A percentile compares a stretch with the other conserved stretches of the same genome.
Conservation (phyloP, 2,797 vertebrate species). For the Tenualosa ilisha region DNA sequence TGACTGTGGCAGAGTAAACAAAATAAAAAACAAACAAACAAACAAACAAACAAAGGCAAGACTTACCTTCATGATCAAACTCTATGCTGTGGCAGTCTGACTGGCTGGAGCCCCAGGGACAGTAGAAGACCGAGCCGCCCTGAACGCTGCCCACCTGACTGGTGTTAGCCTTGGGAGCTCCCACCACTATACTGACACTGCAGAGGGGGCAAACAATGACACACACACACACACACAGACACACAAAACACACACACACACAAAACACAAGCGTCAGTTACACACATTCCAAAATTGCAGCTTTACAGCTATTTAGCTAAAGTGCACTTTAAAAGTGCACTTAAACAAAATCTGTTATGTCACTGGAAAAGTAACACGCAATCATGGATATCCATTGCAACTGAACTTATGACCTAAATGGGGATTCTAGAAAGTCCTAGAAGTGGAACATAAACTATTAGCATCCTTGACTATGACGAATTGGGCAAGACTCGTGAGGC, state of each 20-base stretch:
- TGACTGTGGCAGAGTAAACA: not conserved
- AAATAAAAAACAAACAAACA: not conserved
- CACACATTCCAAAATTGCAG: not conserved
- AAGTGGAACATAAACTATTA: not conserved
- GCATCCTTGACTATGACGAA: not conserved
- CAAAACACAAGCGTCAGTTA: conserved; percentile 13
- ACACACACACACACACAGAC: not conserved
- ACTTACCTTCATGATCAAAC: conserved; percentile 84
- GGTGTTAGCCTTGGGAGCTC: conserved; percentile 89
- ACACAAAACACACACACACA: not conserved
- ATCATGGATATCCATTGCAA: not conserved
- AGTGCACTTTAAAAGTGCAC: not conserved
- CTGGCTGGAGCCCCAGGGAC: conserved; percentile 79
- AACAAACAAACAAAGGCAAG: not conserved
- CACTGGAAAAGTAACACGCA: not conserved
- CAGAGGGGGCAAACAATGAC: not conserved
- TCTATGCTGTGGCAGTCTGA: conserved; percentile 71
- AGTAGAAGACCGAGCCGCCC: conserved; percentile 89
- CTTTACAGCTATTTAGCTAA: no score
- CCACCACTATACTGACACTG: conserved; percentile 86
- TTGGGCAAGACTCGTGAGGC: not conserved
- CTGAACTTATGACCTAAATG: not conserved
- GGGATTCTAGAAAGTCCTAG: not conserved
- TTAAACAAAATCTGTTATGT: not conserved
- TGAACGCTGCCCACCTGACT: conserved; percentile 77